These are phyloP conservation scores for Muscidifurax raptorellus DNA, from an alignment of 1,140 invertebrate species.

Conservation along the genomic window DNA sequence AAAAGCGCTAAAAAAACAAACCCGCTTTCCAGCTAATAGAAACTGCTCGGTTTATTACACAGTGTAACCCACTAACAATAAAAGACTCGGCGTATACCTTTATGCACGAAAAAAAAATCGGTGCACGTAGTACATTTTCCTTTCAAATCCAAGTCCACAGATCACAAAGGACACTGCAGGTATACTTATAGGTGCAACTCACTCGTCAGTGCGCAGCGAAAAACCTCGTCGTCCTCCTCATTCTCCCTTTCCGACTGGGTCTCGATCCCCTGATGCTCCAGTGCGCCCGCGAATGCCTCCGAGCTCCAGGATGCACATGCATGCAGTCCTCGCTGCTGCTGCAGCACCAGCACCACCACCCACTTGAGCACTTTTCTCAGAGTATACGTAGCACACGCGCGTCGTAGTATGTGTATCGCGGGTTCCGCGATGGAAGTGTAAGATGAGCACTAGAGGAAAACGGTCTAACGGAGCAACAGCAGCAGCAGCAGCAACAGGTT, in stretches of 20 bases:
- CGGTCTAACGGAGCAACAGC: neutral
- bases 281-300: neutral
- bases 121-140: slow-evolving; percentile 8
- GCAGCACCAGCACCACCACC: neutral
- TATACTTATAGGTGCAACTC: neutral
- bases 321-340: neutral
- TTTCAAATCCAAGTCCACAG: neutral
- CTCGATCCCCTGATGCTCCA: neutral
- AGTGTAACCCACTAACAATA: neutral
- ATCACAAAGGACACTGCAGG: slow-evolving; percentile 21
- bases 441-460: neutral
- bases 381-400: neutral
- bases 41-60: neutral
- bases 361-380: neutral
- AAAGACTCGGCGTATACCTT: neutral
- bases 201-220: slow-evolving; percentile 20
- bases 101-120: neutral
- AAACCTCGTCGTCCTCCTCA: neutral
- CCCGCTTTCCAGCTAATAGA: no score
- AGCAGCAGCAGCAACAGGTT: slow-evolving; percentile 35
- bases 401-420: neutral
- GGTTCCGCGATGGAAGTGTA: neutral
- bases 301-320: neutral
- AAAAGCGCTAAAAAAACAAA: neutral
- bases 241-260: neutral